Conservation (phyloP, 2,888 invertebrate genomes). For the Miltochrista miniata region DNA sequence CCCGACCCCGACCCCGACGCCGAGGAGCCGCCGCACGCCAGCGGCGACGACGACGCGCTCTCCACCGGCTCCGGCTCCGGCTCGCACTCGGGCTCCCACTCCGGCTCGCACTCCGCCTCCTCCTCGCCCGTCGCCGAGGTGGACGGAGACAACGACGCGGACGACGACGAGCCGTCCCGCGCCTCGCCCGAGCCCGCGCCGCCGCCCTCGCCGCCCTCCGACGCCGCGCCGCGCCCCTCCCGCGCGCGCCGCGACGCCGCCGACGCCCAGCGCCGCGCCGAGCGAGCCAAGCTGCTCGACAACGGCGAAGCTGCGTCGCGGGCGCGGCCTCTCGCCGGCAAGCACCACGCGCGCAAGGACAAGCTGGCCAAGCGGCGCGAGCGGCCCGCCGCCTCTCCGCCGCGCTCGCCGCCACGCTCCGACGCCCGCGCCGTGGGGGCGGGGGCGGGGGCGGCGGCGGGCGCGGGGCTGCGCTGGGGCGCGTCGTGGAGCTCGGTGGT, state of each 20-base stretch:
- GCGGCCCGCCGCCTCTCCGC: constrained; percentile 27
- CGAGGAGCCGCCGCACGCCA: constrained; percentile 37
- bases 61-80: constrained; percentile 50
- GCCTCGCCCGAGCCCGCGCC: constrained; percentile 11
- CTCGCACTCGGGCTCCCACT: constrained; percentile 21
- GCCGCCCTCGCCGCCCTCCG: constrained; percentile 6
- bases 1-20: constrained; percentile 40
- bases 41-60: constrained; percentile 45
- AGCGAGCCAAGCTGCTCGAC: not conserved
- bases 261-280: not conserved
- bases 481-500: constrained; percentile 69
- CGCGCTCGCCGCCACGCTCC: constrained; percentile 21
- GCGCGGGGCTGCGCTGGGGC: constrained; percentile 57
- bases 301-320: not conserved
- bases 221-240: constrained; percentile 10
- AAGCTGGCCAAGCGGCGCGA: constrained; percentile 28
- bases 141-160: constrained; percentile 28
- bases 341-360: constrained; percentile 15
- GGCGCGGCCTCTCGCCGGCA: not conserved
- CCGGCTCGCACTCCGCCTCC: constrained; percentile 20
- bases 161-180: constrained; percentile 22
- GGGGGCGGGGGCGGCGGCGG: constrained; percentile 36
- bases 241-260: constrained; percentile 13
- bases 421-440: constrained; percentile 23
- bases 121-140: constrained; percentile 42